Evolutionary conservation across 2,888 invertebrate genomes (phyloP), one percentile per base, ranked within the genome.

Genomic region (Caenorhabditis sp.): DNA sequence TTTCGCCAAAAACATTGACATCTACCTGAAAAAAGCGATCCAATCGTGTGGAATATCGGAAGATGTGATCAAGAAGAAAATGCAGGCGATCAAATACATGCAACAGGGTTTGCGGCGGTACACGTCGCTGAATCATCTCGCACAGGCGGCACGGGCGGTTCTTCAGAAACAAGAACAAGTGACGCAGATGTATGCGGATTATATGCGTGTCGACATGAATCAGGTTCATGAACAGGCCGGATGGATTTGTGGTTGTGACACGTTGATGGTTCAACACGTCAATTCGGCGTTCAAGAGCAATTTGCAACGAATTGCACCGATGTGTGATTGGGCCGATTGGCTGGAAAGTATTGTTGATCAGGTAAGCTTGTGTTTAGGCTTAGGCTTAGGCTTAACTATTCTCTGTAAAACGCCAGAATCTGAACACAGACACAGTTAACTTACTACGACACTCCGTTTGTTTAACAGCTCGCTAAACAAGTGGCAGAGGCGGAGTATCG

Each of bases 281-380:
- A 76, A 79, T 59, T 61, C 58, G 19, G 78, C 78, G 19, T 84
- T 84, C 72, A 78, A 81, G n/a, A 94, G 94, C 0, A 89, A 95
- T 59, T 71, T 83, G 54, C 94, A 95, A 87, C 88, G 88, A 70
- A 95, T 95, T 89, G 94, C 94, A 84, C 93, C 94, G 1, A 90
- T 99, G 82, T 97, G 97, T 89, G 94, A 96, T 88, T 99, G 99
- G 99, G 96, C 97, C 27, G 91, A 92, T 62, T 99, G 99, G 99
- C 91, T 99, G 84, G 96, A 97, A 88, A 92, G 92, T 66, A 95
- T 97, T 78, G 96, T 99, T 62, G 93, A 93, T 81, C 92, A 92
- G 81, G 80, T 73, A 19, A 49, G 43, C 6, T 26, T 17, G 12
- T 5, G 5, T 61, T 50, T 17, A 4, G 12, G n/a, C n/a, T n/a